phyloP scores from a whole-genome alignment of 2,888 invertebrate species.

The Papilio protenor region DNA sequence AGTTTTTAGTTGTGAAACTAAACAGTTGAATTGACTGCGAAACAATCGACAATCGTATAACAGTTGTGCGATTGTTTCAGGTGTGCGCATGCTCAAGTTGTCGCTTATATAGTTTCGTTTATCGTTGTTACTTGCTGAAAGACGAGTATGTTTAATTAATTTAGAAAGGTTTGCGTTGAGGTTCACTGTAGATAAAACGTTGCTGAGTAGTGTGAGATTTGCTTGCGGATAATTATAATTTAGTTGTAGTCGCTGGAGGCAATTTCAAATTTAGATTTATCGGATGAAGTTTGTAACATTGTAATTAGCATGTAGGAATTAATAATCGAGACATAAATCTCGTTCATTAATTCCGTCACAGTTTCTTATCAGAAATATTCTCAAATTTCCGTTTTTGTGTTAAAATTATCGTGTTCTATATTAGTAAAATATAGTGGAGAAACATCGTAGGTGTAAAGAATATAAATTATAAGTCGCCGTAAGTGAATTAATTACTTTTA shows the following conservation, averaged over 20 bases:
- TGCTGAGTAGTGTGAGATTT: slow-evolving; percentile 4
- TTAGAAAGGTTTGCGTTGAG: slow-evolving; percentile 35
- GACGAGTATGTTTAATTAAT: slow-evolving; percentile 27
- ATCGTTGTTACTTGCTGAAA: slow-evolving; percentile 16
- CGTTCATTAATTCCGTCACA: neutral
- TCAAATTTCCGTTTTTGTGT: neutral
- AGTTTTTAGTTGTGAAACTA: too few relatives aligned
- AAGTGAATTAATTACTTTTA: neutral
- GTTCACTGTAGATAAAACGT: slow-evolving; percentile 29
- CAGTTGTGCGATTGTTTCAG: too few relatives aligned
- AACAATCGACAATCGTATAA: too few relatives aligned
- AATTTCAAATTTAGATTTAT: slow-evolving; percentile 28
- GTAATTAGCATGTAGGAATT: slow-evolving; percentile 2
- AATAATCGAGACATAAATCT: neutral
- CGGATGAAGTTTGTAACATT: slow-evolving; percentile 20
- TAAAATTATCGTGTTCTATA: neutral
- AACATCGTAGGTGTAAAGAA: neutral
- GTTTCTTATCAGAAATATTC: neutral
- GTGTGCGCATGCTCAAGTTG: slow-evolving; percentile 49
- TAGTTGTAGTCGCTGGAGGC: slow-evolving; percentile 15
- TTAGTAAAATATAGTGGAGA: neutral
- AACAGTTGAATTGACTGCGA: too few relatives aligned
- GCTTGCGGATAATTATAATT: slow-evolving; percentile 30
- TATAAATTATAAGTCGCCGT: neutral
- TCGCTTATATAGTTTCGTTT: slow-evolving; percentile 49